Percentiles rank a stretch among this genome's conserved stretches.
Evolutionary conservation across 2,888 invertebrate genomes (phyloP).

Genomic region (Andrena camellia): DNA sequence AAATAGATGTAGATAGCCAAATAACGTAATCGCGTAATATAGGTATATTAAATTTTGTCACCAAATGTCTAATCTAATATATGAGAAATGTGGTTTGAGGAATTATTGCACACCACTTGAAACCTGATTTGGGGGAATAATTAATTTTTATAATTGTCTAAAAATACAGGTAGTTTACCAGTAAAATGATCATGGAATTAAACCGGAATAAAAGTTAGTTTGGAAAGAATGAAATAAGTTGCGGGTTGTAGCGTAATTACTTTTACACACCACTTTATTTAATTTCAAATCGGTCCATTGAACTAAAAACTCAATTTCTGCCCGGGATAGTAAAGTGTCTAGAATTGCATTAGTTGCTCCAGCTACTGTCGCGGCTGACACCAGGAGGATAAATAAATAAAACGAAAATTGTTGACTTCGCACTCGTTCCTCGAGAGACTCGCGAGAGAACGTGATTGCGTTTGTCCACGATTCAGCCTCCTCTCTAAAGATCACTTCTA

Average conservation of each 20-base stretch:
- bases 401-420: background rate
- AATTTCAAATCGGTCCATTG: background rate
- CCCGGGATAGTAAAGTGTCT: background rate
- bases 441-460: background rate
- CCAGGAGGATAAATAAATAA: background rate
- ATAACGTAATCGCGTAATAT: too few species aligned
- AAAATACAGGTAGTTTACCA: background rate
- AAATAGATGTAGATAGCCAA: too few species aligned
- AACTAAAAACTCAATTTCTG: background rate
- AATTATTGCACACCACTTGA: too few species aligned
- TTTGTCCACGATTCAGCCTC: background rate
- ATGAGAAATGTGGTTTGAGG: too few species aligned
- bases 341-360: background rate
- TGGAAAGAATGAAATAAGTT: background rate
- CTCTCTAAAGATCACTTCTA: background rate
- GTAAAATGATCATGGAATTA: background rate
- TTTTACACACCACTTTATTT: background rate
- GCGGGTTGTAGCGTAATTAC: background rate
- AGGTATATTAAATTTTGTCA: too few species aligned
- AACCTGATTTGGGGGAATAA: background rate
- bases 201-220: background rate
- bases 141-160: background rate
- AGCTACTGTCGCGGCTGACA: background rate
- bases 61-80: too few species aligned
- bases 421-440: background rate